Conservation (phyloP, 2,113 vertebrate species). For the Xiphorhynchus elegans region DNA sequence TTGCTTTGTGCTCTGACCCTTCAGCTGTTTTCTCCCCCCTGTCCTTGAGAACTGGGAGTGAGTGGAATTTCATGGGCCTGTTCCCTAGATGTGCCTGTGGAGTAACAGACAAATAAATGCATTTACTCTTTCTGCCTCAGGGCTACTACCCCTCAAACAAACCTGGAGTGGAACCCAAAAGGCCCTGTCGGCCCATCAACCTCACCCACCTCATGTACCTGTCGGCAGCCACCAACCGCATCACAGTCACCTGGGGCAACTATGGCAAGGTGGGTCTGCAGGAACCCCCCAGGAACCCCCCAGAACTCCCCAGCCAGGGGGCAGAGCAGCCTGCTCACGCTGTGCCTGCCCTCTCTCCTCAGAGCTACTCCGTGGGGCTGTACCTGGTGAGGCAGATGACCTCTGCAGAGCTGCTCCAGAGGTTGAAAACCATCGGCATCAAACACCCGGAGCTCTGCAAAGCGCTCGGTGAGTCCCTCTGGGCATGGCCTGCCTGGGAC, state of each 20-base stretch:
- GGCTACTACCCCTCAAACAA: constrained; percentile 98
- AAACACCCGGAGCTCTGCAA: constrained; percentile 95
- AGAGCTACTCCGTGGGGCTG: constrained; percentile 95
- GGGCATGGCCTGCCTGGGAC: background rate
- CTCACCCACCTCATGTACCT: constrained; percentile 97
- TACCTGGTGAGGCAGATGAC: constrained; percentile 94
- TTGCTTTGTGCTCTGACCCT: background rate
- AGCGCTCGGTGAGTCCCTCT: constrained; percentile 87
- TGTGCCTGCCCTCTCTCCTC: background rate
- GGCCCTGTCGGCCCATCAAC: constrained; percentile 96
- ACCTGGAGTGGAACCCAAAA: constrained; percentile 95
- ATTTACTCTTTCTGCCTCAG: constrained; percentile 55
- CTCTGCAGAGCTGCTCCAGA: constrained; percentile 90
- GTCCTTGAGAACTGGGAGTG: background rate
- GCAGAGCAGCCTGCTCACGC: background rate
- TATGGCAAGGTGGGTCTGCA: constrained; percentile 87
- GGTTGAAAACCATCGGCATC: constrained; percentile 92
- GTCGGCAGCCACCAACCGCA: constrained; percentile 90
- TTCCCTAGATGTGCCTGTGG: background rate
- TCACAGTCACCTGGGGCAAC: constrained; percentile 97
- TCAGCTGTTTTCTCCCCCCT: background rate
- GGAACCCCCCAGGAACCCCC: accelerated
- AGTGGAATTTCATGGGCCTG: background rate
- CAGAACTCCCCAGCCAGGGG: accelerated
- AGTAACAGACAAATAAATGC: accelerated